phyloP scores from a whole-genome alignment of 2,888 invertebrate genomes.

The Eutolmus rufibarbis region DNA sequence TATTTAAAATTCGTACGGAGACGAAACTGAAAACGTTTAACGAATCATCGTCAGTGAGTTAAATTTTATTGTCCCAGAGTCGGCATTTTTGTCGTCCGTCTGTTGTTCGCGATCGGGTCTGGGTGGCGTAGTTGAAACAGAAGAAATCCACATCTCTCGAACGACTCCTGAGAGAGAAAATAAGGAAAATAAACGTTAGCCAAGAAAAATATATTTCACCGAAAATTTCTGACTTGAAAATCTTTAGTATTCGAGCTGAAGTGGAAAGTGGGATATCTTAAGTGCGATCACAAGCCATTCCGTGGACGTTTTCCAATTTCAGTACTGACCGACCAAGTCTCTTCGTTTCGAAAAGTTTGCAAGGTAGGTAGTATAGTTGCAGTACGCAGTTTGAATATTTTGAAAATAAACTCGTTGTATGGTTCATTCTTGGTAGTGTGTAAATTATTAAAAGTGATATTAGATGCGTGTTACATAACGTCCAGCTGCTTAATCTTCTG shows the following conservation, averaged over 20 bases:
- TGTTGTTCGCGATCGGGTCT: constrained; percentile 14
- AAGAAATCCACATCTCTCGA: background rate
- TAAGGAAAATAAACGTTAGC: constrained; percentile 20
- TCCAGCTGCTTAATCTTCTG: background rate
- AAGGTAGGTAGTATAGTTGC: background rate
- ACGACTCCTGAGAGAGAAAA: constrained; percentile 14
- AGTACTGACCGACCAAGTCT: background rate
- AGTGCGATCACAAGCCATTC: constrained; percentile 21
- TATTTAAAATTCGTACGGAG: background rate
- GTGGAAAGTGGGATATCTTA: constrained; percentile 33
- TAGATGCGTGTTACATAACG: background rate
- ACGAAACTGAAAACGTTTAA: background rate
- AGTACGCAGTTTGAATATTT: background rate
- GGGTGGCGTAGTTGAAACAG: constrained; percentile 7
- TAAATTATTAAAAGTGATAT: background rate
- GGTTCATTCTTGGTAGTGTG: background rate
- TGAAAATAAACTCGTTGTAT: background rate
- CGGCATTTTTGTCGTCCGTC: background rate
- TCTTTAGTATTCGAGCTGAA: constrained; percentile 33
- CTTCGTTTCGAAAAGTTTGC: background rate
- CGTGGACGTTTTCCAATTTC: background rate
- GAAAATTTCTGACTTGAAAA: constrained; percentile 21
- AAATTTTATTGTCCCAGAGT: background rate
- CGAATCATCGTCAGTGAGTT: background rate
- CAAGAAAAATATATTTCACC: constrained; percentile 23